Evolutionary conservation across 2,888 invertebrate genomes (phyloP), one percentile per base, ranked within the genome.

Genomic region (Eristalinus aeneus): DNA sequence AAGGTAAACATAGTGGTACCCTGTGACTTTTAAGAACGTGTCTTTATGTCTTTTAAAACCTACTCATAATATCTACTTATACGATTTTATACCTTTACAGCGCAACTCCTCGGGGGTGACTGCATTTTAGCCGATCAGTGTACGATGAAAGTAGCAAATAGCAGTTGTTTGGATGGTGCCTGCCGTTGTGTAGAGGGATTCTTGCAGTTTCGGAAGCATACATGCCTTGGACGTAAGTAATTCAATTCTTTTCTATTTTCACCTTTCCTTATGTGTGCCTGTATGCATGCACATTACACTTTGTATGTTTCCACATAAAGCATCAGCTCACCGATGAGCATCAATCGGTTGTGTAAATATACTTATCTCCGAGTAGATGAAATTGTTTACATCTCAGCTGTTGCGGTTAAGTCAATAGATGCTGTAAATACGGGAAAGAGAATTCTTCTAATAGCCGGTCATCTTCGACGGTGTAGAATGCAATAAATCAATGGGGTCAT

Each of bases 221-320:
- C 97, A 56, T 98, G 98, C 91, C 94, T 98, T 74, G 96, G 96
- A 91, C 97, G 98, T 98, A 95, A 97, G 97, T 96, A 74, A 86
- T 78, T 86, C 86, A 86, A 86, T 86, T 86, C 74, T 61, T 86
- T 81, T 77, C 53, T 78, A 23, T 75, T 8, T 56, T 58, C 22
- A 4, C 5, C 12, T 46, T 46, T 46, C n/a, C 16, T 46, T 8
- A 46, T 46, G 16, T 16, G 8, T 46, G 46, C 16, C n/a, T 8
- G 12, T n/a, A 46, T 46, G 16, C 3, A 46, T 46, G 16, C 46
- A 46, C 16, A 46, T 46, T 6, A 4, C 16, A 27, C 5, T 46
- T 46, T 56, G 4, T 60, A 20, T 5, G 9, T 60, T 5, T 11
- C 8, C 16, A 46, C 46, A 46, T 46, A 46, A 27, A 56, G 23